Conservation (phyloP, 2,888 invertebrate genomes). For the Drosophila greeni region DNA sequence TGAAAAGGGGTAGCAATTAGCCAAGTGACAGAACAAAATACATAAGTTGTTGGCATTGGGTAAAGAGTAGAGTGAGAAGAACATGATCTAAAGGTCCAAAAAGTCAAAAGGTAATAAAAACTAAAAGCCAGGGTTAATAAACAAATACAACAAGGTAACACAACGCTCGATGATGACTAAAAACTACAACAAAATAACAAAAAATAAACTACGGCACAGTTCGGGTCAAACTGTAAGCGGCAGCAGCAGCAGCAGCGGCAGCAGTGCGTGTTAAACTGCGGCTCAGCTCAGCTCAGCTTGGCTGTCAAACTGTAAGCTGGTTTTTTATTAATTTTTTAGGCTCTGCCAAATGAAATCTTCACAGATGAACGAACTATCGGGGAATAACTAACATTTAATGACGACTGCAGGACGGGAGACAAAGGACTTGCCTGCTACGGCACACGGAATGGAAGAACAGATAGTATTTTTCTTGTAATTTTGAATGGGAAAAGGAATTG, state of each 20-base stretch:
- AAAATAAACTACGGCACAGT: conserved; percentile 26
- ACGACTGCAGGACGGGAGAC: conserved; percentile 27
- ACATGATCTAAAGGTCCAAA: conserved; percentile 49
- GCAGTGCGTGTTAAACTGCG: conserved; percentile 51
- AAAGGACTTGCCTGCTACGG: conserved; percentile 12
- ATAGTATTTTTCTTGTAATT: conserved; percentile 3
- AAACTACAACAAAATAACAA: conserved; percentile 19
- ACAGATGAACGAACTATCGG: conserved; percentile 14
- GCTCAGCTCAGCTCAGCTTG: not conserved
- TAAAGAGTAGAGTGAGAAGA: conserved; percentile 29
- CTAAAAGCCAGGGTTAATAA: conserved; percentile 34
- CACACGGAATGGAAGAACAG: conserved; percentile 20
- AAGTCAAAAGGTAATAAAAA: conserved; percentile 44
- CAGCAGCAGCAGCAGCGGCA: conserved; percentile 21
- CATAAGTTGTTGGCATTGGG: conserved; percentile 35
- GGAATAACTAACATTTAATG: conserved; percentile 18
- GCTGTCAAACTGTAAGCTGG: conserved; percentile 25
- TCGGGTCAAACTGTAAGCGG: conserved; percentile 26
- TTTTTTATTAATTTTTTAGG: conserved; percentile 3
- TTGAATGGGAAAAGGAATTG: conserved; percentile 12
- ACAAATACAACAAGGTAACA: conserved; percentile 23
- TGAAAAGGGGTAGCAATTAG: conserved; percentile 45
- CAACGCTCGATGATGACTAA: conserved; percentile 34
- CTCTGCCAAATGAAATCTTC: conserved; percentile 3
- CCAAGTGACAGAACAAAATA: conserved; percentile 46